These are phyloP conservation scores for Euthynnus affinis DNA, from an alignment of 2,797 vertebrate species.

Conservation along the genomic window DNA sequence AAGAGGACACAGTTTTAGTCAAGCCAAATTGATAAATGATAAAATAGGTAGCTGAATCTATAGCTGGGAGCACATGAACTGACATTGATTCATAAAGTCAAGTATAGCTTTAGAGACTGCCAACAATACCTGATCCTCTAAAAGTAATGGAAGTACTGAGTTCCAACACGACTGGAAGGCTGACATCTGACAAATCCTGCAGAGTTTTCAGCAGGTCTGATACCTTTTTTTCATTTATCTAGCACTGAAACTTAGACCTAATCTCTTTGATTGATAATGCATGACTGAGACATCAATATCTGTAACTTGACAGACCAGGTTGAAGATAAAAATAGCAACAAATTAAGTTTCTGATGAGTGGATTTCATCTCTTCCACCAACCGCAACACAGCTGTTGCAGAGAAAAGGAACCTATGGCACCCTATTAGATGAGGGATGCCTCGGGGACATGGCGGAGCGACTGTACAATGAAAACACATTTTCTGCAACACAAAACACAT, in stretches of 20 bases:
- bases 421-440: slow-evolving; percentile 23
- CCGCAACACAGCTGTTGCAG: slow-evolving; percentile 28
- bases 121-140: slow-evolving; percentile 18
- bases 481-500: slow-evolving; percentile 56
- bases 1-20: slow-evolving; percentile 30
- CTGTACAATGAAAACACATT: slow-evolving; percentile 47
- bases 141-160: slow-evolving; percentile 19
- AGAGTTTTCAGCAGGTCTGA: slow-evolving; percentile 12
- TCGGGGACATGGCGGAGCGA: slow-evolving; percentile 27
- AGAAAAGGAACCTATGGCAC: slow-evolving; percentile 24
- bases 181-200: slow-evolving; percentile 2
- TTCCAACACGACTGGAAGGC: slow-evolving; percentile 16
- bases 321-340: slow-evolving; percentile 52
- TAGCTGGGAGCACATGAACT: slow-evolving; percentile 31
- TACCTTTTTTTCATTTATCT: slow-evolving; percentile 37
- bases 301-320: slow-evolving; percentile 38
- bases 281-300: slow-evolving; percentile 55
- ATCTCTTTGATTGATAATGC: slow-evolving; percentile 53
- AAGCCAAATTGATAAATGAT: slow-evolving; percentile 42
- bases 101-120: background rate
- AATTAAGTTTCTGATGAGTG: slow-evolving; percentile 45
- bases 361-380: slow-evolving; percentile 55
- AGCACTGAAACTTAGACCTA: slow-evolving; percentile 28
- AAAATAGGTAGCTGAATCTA: slow-evolving; percentile 28
- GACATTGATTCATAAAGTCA: slow-evolving; percentile 43